A percentile compares a stretch with the other conserved stretches of the same genome.
Conservation (phyloP, 2,797 vertebrate genomes). For the Staurois parvus region DNA sequence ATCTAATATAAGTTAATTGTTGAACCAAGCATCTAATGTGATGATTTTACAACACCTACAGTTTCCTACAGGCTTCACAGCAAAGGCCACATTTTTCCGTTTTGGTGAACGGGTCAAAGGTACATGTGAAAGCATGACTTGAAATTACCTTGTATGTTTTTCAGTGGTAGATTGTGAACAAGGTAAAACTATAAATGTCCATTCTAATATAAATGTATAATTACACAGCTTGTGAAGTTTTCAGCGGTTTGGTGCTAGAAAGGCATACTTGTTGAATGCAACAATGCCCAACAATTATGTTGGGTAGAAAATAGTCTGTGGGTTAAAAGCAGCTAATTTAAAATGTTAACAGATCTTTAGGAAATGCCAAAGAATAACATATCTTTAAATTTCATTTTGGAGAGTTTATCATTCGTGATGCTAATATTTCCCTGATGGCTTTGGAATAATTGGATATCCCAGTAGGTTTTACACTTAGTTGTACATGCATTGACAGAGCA, state of each 20-base stretch:
- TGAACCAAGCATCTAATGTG: no score
- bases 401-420: constrained; percentile 46
- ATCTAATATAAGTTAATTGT: no score
- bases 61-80: no score
- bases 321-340: constrained; percentile 8
- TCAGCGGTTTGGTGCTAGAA: background rate
- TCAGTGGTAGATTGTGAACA: no score
- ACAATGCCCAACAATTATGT: background rate
- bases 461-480: constrained; percentile 22
- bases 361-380: constrained; percentile 1
- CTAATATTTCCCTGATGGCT: constrained; percentile 38
- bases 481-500: constrained; percentile 40
- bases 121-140: no score
- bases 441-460: constrained; percentile 49
- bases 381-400: constrained; percentile 40
- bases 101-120: no score
- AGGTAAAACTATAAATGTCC: no score
- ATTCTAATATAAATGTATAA: background rate
- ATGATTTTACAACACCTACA: no score
- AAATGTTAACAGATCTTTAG: constrained; percentile 27
- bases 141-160: no score
- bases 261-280: background rate
- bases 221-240: background rate
- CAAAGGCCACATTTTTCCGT: no score
- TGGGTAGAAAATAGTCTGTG: background rate